Conservation (phyloP, 2,888 invertebrate genomes). For the Busseola fusca region DNA sequence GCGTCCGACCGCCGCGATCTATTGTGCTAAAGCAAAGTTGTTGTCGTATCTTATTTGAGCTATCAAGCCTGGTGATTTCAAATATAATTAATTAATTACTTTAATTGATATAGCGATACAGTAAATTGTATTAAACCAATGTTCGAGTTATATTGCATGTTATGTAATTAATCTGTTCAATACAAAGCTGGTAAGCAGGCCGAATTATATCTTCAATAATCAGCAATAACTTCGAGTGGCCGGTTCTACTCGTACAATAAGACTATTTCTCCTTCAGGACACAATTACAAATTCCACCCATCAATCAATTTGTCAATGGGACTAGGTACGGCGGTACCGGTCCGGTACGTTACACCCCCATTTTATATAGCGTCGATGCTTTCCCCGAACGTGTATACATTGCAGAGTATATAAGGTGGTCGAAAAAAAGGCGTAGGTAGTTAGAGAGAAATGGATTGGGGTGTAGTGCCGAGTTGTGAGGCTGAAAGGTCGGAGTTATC, state of each 20-base stretch:
- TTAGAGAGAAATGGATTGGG: conserved; percentile 61
- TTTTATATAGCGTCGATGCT: conserved; percentile 17
- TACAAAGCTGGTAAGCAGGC: neutral
- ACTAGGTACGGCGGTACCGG: conserved; percentile 62
- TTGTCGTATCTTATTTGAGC: neutral
- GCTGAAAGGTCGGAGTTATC: conserved; percentile 58
- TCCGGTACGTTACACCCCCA: conserved; percentile 59
- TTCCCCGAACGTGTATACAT: conserved; percentile 32
- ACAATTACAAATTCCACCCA: conserved; percentile 62
- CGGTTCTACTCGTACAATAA: neutral
- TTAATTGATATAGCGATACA: neutral
- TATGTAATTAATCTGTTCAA: neutral
- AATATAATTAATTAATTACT: neutral
- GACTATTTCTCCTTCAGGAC: conserved; percentile 14
- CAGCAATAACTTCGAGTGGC: neutral
- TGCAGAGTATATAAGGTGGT: conserved; percentile 19
- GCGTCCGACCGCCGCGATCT: neutral
- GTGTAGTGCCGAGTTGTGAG: conserved; percentile 36
- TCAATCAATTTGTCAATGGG: conserved; percentile 85
- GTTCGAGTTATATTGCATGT: neutral
- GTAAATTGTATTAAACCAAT: neutral
- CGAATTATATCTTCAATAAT: neutral
- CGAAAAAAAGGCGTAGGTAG: neutral
- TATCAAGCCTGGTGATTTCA: neutral
- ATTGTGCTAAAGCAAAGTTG: neutral